phyloP scores from a whole-genome alignment of 2,888 invertebrate genomes.

The Trichogramma dendrolimi region DNA sequence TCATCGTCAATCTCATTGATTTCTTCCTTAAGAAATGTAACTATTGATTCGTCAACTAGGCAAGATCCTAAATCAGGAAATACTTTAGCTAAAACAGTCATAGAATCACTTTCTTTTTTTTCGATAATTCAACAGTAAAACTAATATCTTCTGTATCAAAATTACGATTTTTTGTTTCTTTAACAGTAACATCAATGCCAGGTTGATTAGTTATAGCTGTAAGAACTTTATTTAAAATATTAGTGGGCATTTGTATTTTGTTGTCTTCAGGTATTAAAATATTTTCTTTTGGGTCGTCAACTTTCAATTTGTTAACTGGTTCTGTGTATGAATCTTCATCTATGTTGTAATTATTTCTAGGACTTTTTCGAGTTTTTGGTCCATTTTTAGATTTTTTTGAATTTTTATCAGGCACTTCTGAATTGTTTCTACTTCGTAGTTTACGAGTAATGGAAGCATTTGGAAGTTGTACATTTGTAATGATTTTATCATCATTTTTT shows the following conservation, averaged over 20 bases:
- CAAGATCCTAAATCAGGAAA: slow-evolving; percentile 50
- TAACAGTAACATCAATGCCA: slow-evolving; percentile 47
- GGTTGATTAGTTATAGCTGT: slow-evolving; percentile 44
- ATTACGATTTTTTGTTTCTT: slow-evolving; percentile 43
- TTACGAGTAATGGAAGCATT: slow-evolving; percentile 33
- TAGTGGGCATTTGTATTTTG: slow-evolving; percentile 48
- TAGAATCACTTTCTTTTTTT: slow-evolving; percentile 37
- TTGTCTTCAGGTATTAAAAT: slow-evolving; percentile 30
- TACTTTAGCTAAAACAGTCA: slow-evolving; percentile 45
- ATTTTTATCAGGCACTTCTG: slow-evolving; percentile 26
- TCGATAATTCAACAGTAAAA: slow-evolving; percentile 47
- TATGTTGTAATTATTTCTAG: slow-evolving; percentile 22
- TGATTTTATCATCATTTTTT: slow-evolving; percentile 7
- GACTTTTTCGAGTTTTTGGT: slow-evolving; percentile 21
- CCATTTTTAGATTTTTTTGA: slow-evolving; percentile 22
- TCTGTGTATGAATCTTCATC: slow-evolving; percentile 25
- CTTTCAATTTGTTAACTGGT: slow-evolving; percentile 21
- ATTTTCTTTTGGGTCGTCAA: slow-evolving; percentile 28
- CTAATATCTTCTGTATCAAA: slow-evolving; percentile 48
- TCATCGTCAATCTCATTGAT: slow-evolving; percentile 43
- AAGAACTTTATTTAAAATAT: slow-evolving; percentile 46
- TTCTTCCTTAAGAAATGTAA: slow-evolving; percentile 43
- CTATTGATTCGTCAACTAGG: slow-evolving; percentile 45
- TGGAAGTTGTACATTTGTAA: slow-evolving; percentile 24
- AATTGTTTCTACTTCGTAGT: slow-evolving; percentile 37